Base-by-base conservation (phyloP, 2,888 invertebrate species). In the Limenitis camilla region DNA sequence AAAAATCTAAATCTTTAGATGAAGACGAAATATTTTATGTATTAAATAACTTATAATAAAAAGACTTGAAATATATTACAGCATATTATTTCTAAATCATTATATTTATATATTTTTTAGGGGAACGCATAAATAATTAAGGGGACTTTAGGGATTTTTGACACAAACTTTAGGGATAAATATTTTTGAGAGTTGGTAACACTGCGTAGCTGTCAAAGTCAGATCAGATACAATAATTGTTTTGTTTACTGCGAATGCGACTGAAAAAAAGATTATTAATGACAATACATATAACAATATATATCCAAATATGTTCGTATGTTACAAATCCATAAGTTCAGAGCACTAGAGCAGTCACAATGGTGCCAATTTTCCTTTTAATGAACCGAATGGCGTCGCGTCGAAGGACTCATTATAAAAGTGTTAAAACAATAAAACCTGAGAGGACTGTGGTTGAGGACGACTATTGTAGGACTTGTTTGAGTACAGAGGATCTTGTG, bases 401-500 rank as follows among this genome's bases (percentile, higher is more conserved):
- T 28, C 61, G 56, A 58, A 65, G 59, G 55, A 50, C 46, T 33
- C 35, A 63, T 32, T 58, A 66, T 35, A 48, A 56, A 42, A 33
- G 35, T 11, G 42, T 38, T 10, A 53, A 49, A 59, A 40, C 38
- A 35, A 30, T 39, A 9, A 55, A 46, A 40, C 35, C 45, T 33
- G 43, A 50, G 4, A 50, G 38, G 40, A 40, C 29, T 9, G 36
- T 35, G 27, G 42, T 50, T 0, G 50, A 53, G 11, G 33, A 19
- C 11, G 53, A 47, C 7, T 48, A 44, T 53, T 81, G 80, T 51
- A 68, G 80, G 41, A 80, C 81, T n/a, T 81, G 81, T 49, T 57
- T 81, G 10, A 63, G 58, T 11, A 76, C 72, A 1, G 68, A 74
- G 6, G 66, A 69, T 28, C 57, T 81, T 38, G 66, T 65, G n/a